A percentile compares a stretch with the other conserved stretches of the same genome.
phyloP scores from a whole-genome alignment of 2,113 vertebrate species.

The Pycnonotus jocosus region DNA sequence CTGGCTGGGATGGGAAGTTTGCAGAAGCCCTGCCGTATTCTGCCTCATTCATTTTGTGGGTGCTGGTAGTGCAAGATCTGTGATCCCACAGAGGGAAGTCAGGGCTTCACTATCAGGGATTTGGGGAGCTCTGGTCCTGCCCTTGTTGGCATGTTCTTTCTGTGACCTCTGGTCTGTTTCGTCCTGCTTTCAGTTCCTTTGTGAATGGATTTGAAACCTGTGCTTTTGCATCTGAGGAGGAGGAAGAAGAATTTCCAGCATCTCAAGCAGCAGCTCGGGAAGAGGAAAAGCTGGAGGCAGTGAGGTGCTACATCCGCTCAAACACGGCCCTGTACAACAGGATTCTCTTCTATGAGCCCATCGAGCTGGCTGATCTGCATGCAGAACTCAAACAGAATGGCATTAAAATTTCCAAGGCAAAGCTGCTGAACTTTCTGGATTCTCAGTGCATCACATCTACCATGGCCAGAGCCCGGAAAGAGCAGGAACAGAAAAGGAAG shows the following conservation, averaged over 20 bases:
- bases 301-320: conserved; percentile 80
- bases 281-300: conserved; percentile 70
- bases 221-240: conserved; percentile 59
- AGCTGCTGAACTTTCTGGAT: conserved; percentile 88
- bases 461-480: conserved; percentile 77
- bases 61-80: background rate
- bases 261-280: conserved; percentile 75
- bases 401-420: conserved; percentile 78
- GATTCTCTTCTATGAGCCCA: conserved; percentile 87
- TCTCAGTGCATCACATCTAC: conserved; percentile 90
- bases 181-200: conserved; percentile 59
- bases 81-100: background rate
- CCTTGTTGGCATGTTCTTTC: background rate
- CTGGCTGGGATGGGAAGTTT: background rate
- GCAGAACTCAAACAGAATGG: conserved; percentile 78
- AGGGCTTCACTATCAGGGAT: background rate
- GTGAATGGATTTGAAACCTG: conserved; percentile 60
- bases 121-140: background rate
- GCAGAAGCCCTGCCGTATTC: background rate
- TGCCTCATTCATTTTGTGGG: background rate
- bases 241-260: conserved; percentile 71
- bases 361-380: conserved; percentile 84
- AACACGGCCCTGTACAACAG: conserved; percentile 73
- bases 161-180: background rate
- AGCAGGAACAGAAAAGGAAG: background rate